These are phyloP conservation scores for Mesitornis unicolor DNA, from an alignment of 2,113 vertebrate species.

Conservation along the genomic window DNA sequence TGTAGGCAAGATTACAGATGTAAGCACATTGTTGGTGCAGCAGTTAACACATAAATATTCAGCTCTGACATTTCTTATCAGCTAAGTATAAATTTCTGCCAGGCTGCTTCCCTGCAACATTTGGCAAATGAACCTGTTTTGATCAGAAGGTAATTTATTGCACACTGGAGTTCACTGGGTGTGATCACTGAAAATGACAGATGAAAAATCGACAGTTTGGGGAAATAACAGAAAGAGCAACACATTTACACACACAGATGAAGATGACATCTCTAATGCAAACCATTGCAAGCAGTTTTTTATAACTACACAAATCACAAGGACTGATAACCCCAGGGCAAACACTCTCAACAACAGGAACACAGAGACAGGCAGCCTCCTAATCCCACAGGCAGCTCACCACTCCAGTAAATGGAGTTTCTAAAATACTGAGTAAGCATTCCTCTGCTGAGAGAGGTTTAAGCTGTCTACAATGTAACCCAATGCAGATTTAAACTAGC, in stretches of 20 bases:
- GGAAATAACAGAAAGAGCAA: background rate
- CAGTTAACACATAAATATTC: background rate
- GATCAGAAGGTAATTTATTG: slow-evolving; percentile 4
- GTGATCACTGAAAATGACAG: slow-evolving; percentile 1
- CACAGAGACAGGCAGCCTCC: background rate
- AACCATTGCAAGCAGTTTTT: background rate
- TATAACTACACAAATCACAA: background rate
- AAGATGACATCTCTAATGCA: background rate
- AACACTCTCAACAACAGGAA: background rate
- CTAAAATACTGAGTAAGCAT: background rate
- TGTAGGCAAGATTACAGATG: background rate
- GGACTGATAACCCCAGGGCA: background rate
- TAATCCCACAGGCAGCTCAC: background rate
- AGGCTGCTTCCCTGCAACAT: background rate
- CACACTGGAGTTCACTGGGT: background rate
- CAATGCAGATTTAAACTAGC: background rate
- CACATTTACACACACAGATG: background rate
- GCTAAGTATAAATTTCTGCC: background rate
- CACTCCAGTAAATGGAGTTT: background rate
- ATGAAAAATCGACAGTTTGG: background rate
- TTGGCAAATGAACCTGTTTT: slow-evolving; percentile 10
- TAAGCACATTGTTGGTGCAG: background rate
- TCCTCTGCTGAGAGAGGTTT: background rate
- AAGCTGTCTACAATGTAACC: background rate
- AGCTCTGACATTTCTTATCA: background rate